Evolutionary conservation across 2,888 invertebrate species (phyloP), one percentile per base, ranked within the genome.

Genomic region (Cistogaster globosa): DNA sequence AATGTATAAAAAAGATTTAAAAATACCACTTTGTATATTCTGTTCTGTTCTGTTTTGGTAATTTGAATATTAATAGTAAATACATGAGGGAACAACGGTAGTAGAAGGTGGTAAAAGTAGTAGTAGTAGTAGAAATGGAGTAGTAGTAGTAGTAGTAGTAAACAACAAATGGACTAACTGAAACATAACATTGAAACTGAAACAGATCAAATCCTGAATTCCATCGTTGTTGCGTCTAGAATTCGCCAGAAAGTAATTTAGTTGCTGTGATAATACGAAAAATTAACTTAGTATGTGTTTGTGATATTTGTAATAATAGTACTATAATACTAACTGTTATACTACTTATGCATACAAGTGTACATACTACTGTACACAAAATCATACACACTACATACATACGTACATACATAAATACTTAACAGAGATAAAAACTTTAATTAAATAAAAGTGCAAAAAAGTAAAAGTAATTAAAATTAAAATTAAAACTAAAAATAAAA

Each of bases 251-350:
- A 75, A 75, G 88, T 88, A 89, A 89, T 88, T 89, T 90, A 90
- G 88, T 90, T 88, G 89, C 90, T 90, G 90, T 89, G 89, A 89
- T 90, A 88, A 89, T 89, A 90, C 88, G 89, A 90, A 88, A 89
- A 88, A 90, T 87, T 82, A 86, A 86, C 86, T 85, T 85, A 85
- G 85, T 85, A 82, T 82, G 85, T 85, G 85, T 82, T 82, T 74
- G 60, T 81, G 62, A 58, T 55, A 62, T 71, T 62, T 78, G 38
- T 51, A 65, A 45, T 68, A 75, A 65, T 42, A 42, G 12, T 42
- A 38, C n/a, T n/a, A n/a, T n/a, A 74, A 79, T 74, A 67, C 5
- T 65, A 71, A 68, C 57, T 63, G 22, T 53, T 38, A 45, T 26
- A 62, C 22, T 74, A 42, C 53, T 26, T 20, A 42, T 16, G 12